phyloP scores from a whole-genome alignment of 2,113 vertebrate genomes.

The Arvicanthis niloticus region DNA sequence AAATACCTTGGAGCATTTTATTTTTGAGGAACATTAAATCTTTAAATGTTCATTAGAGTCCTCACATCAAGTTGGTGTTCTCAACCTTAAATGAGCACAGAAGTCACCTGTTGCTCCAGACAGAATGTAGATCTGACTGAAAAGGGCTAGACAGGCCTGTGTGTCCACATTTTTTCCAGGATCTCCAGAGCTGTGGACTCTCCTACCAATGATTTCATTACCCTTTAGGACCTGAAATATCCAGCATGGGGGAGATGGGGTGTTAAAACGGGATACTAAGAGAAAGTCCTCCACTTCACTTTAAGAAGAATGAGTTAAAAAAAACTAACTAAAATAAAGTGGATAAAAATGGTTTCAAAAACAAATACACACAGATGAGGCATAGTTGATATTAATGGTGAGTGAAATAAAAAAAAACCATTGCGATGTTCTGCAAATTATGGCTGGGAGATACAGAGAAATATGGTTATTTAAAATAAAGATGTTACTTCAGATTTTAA shows the following conservation, averaged over 20 bases:
- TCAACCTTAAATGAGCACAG: not conserved
- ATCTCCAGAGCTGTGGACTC: not conserved
- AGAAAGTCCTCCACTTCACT: not conserved
- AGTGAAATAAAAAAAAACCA: too few species aligned
- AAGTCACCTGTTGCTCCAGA: not conserved
- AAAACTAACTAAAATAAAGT: not conserved
- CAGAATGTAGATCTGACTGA: conserved; percentile 9
- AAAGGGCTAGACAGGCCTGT: not conserved
- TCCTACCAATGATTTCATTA: not conserved
- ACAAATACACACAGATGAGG: not conserved
- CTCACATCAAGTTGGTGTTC: not conserved
- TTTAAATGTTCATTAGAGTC: not conserved
- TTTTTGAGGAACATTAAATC: not conserved
- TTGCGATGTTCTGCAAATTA: not conserved
- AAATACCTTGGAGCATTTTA: not conserved
- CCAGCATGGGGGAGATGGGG: not conserved
- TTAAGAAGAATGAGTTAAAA: not conserved
- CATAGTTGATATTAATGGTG: too few species aligned
- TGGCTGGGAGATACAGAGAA: not conserved
- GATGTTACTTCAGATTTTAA: not conserved
- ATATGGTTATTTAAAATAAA: not conserved
- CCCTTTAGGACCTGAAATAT: not conserved
- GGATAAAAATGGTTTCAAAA: not conserved
- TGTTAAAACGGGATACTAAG: not conserved
- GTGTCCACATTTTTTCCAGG: not conserved